These are phyloP conservation scores for Corydoras maculifer DNA, from an alignment of 2,113 vertebrate genomes.

Conservation along the genomic window DNA sequence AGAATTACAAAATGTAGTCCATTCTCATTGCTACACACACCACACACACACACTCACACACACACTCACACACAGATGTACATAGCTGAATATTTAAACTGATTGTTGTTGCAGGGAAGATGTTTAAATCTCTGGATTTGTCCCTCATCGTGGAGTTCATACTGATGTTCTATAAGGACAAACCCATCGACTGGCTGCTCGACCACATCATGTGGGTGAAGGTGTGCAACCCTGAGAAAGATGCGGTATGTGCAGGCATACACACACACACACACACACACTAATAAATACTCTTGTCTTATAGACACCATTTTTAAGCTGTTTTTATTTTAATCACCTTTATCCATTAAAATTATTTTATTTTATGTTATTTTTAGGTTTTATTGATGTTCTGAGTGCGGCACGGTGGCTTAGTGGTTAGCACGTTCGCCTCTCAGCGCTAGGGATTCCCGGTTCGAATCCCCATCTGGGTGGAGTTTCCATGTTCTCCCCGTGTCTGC, in stretches of 20 bases:
- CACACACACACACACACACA: background rate
- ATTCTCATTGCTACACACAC: no score
- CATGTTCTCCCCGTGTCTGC: no score
- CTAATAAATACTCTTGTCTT: background rate
- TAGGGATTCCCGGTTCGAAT: no score
- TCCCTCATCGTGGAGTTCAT: slow-evolving; percentile 97
- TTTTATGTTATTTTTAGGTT: no score
- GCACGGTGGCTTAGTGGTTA: no score
- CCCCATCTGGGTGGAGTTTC: no score
- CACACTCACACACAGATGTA: background rate
- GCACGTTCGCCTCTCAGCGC: no score
- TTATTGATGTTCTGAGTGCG: no score
- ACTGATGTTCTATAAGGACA: slow-evolving; percentile 99
- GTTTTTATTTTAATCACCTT: no score
- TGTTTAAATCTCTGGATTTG: slow-evolving; percentile 95
- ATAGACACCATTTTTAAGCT: no score
- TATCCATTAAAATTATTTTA: no score
- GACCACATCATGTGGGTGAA: slow-evolving; percentile 99
- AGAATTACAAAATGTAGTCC: no score
- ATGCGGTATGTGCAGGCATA: slow-evolving; percentile 74
- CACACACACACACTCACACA: background rate
- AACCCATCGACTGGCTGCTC: slow-evolving; percentile 97
- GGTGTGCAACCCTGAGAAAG: slow-evolving; percentile 98
- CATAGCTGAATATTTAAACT: background rate
- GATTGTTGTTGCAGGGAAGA: slow-evolving; percentile 73